Evolutionary conservation across 2,888 invertebrate species (phyloP).

Genomic region (Mycalesis mineus): DNA sequence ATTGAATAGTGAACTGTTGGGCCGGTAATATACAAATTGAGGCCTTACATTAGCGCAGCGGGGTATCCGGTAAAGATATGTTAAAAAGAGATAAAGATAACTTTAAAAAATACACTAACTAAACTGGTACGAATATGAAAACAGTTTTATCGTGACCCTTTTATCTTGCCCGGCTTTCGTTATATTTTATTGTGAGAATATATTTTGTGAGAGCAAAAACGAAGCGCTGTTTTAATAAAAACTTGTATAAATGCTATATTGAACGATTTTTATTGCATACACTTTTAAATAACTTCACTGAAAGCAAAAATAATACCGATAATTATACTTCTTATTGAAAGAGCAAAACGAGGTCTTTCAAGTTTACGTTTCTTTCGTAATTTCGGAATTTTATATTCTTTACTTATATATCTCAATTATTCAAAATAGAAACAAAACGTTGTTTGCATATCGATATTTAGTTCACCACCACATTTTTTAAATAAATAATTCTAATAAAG

Average conservation of each 20-base stretch:
- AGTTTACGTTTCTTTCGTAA: too few species aligned
- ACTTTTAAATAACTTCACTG: background rate
- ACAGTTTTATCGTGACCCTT: conserved; percentile 19
- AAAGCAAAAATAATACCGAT: background rate
- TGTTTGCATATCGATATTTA: too few species aligned
- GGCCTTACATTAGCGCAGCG: conserved; percentile 60
- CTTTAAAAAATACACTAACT: conserved; percentile 26
- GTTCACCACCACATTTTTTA: too few species aligned
- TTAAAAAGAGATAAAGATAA: conserved; percentile 20
- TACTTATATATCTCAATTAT: too few species aligned
- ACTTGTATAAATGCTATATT: background rate
- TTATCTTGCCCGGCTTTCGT: background rate
- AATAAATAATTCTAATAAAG: too few species aligned
- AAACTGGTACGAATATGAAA: conserved; percentile 22
- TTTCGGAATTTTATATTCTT: too few species aligned
- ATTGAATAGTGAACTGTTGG: conserved; percentile 68
- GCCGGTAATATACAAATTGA: conserved; percentile 66
- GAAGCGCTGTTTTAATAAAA: background rate
- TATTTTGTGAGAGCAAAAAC: background rate
- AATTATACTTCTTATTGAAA: too few species aligned
- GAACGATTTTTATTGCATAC: background rate
- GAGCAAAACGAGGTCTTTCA: too few species aligned
- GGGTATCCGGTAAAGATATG: conserved; percentile 57
- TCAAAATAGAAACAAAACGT: too few species aligned
- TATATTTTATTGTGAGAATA: conserved; percentile 6